Conservation (phyloP, 2,113 vertebrate genomes). For the Corvus cornix region DNA sequence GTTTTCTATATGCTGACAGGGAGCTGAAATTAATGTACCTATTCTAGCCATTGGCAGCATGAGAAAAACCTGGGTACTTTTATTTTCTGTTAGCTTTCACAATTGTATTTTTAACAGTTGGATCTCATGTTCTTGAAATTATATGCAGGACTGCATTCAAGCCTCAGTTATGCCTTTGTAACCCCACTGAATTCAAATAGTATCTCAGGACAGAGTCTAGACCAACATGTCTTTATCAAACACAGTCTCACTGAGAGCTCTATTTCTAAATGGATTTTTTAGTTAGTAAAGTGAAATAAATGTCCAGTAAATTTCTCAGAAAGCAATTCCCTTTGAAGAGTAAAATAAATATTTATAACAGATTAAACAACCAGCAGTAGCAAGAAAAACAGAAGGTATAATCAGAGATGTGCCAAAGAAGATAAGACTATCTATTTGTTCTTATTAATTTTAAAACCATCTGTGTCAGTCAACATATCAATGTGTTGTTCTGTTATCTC, state of each 20-base stretch:
- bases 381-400: not conserved
- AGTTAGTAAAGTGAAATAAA: not conserved
- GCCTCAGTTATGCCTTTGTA: not conserved
- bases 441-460: not conserved
- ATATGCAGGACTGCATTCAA: not conserved
- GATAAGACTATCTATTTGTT: not conserved
- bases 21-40: not conserved
- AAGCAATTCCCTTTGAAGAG: not conserved
- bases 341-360: not conserved
- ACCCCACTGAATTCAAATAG: not conserved
- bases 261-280: conserved; percentile 3
- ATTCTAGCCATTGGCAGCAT: not conserved
- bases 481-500: not conserved
- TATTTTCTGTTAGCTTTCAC: not conserved
- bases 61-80: not conserved
- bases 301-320: not conserved
- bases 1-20: not conserved
- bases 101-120: not conserved
- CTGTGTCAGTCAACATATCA: not conserved
- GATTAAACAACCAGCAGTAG: not conserved
- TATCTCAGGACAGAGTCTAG: not conserved
- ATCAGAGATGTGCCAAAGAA: not conserved
- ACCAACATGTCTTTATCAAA: not conserved
- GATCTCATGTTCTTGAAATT: not conserved
- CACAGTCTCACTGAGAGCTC: not conserved